A percentile compares a stretch with the other conserved stretches of the same genome.
Evolutionary conservation across 2,888 invertebrate genomes (phyloP).

Genomic region (Drosophila kanekoi): DNA sequence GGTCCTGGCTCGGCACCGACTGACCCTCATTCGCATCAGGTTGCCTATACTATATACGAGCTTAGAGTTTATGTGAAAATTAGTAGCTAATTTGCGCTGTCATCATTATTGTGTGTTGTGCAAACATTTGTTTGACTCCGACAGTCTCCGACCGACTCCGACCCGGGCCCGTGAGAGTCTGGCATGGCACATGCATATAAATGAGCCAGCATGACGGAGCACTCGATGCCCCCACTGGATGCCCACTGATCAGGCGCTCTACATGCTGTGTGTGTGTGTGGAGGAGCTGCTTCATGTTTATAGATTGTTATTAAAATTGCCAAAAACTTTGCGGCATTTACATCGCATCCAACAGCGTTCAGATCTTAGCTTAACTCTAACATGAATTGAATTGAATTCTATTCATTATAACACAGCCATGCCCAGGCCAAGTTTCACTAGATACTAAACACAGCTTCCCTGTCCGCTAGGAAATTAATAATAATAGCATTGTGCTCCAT

Average conservation of each 20-base stretch:
- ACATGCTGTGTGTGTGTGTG: constrained; percentile 3
- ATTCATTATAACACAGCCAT: too few species aligned
- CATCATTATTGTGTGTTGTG: constrained; percentile 80
- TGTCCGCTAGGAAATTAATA: too few species aligned
- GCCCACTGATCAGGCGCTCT: constrained; percentile 3
- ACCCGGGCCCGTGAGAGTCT: constrained; percentile 9
- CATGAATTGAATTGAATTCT: too few species aligned
- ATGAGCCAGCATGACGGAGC: constrained; percentile 47
- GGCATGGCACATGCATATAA: constrained; percentile 50
- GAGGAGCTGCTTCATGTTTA: constrained; percentile 17
- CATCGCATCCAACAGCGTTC: constrained; percentile 25
- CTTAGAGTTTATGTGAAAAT: constrained; percentile 63
- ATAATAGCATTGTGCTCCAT: too few species aligned
- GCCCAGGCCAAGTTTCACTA: too few species aligned
- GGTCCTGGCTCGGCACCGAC: constrained; percentile 62
- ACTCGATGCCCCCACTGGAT: constrained; percentile 17
- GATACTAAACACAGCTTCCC: too few species aligned
- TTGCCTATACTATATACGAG: neutral
- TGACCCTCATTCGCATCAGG: constrained; percentile 44
- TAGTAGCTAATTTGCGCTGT: constrained; percentile 79
- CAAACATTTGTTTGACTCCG: constrained; percentile 76
- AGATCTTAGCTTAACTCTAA: neutral
- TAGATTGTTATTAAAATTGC: constrained; percentile 45
- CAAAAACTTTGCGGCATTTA: constrained; percentile 20
- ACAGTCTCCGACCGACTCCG: neutral